These are phyloP conservation scores for Amiota minor DNA, from an alignment of 2,888 invertebrate species.

Conservation along the genomic window DNA sequence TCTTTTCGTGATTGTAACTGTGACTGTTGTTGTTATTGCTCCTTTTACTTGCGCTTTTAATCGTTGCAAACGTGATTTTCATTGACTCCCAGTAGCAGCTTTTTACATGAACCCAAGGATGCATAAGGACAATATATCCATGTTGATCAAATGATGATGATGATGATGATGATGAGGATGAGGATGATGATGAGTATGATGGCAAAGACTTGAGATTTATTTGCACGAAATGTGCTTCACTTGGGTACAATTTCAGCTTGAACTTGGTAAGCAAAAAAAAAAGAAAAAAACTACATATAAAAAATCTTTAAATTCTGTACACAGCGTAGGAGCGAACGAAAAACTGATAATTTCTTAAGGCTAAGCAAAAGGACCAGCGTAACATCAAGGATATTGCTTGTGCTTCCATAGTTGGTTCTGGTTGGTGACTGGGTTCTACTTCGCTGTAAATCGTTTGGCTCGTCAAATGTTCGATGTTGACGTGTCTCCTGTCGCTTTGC, in stretches of 20 bases:
- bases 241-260: background rate
- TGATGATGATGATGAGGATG: background rate
- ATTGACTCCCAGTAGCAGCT: constrained; percentile 18
- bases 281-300: background rate
- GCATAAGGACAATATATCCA: constrained; percentile 7
- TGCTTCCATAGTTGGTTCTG: background rate
- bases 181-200: background rate
- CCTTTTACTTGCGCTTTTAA: constrained; percentile 25
- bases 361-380: background rate
- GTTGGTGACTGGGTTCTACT: background rate
- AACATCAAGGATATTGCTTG: background rate
- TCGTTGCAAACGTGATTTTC: constrained; percentile 34
- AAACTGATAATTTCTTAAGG: constrained; percentile 27
- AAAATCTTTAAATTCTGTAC: constrained; percentile 13
- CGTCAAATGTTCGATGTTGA: too few relatives aligned
- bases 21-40: constrained; percentile 13
- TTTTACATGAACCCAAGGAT: constrained; percentile 8
- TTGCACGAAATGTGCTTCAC: background rate
- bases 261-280: too few relatives aligned
- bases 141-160: background rate
- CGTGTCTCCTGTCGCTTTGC: constrained; percentile 1
- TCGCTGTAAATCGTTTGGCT: too few relatives aligned
- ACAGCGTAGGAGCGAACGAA: background rate
- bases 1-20: too few relatives aligned
- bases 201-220: constrained; percentile 16